These are phyloP conservation scores for Scaptomyza caliginosa DNA, from an alignment of 2,888 invertebrate species.

Conservation along the genomic window DNA sequence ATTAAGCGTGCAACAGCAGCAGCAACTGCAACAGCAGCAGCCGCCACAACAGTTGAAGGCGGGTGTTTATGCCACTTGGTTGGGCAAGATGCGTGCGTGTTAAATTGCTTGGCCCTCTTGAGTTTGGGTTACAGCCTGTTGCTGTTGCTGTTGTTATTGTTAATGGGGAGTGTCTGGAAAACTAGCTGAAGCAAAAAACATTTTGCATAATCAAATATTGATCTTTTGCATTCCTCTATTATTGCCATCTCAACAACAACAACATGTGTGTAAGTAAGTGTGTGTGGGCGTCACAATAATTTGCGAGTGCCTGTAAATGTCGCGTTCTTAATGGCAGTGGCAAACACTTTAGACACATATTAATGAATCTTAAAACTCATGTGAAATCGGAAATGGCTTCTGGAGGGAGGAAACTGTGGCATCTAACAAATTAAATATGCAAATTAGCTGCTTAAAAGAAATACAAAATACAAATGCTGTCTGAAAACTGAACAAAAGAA, in stretches of 20 bases:
- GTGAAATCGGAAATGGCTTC: conserved; percentile 41
- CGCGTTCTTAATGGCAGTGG: conserved; percentile 31
- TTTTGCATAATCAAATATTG: conserved; percentile 65
- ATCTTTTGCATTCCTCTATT: conserved; percentile 47
- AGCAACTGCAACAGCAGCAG: not conserved
- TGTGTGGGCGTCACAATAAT: conserved; percentile 49
- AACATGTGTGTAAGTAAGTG: not conserved
- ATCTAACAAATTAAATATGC: conserved; percentile 65
- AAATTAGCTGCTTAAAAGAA: conserved; percentile 46
- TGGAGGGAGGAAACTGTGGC: conserved; percentile 25
- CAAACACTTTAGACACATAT: conserved; percentile 43
- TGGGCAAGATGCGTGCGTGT: conserved; percentile 49
- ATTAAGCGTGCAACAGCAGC: conserved; percentile 52
- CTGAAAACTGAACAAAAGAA: conserved; percentile 35
- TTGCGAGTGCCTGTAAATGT: conserved; percentile 37
- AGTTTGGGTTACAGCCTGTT: conserved; percentile 12
- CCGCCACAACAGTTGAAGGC: conserved; percentile 14
- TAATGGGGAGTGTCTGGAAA: conserved; percentile 34
- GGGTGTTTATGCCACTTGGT: conserved; percentile 46
- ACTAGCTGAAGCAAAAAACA: conserved; percentile 27
- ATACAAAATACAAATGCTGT: conserved; percentile 12
- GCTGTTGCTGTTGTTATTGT: conserved; percentile 7
- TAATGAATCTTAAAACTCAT: conserved; percentile 38
- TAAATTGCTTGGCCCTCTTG: conserved; percentile 47
- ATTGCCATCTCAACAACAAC: conserved; percentile 23